These are phyloP conservation scores for Vulpes ferrilata DNA, from an alignment of 2,113 vertebrate genomes.

Conservation along the genomic window DNA sequence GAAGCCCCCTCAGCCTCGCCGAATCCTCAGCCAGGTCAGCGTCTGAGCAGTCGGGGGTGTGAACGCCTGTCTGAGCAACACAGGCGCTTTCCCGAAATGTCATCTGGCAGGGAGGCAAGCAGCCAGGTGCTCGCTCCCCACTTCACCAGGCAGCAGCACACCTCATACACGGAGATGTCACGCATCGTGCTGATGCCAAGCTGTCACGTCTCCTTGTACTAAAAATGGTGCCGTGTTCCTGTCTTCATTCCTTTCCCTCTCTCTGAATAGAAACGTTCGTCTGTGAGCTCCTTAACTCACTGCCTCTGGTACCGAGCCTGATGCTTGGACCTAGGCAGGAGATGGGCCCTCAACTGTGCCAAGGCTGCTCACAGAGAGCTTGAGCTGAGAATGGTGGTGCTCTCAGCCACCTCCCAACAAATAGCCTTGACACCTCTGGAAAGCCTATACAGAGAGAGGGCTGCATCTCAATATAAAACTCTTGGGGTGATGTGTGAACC, in stretches of 20 bases:
- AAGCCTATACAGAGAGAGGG: not conserved
- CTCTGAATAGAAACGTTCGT: conserved; percentile 32
- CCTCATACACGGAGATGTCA: conserved; percentile 71
- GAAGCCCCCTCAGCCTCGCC: rapidly evolving
- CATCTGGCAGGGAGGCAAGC: conserved; percentile 61
- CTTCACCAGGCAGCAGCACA: conserved; percentile 59
- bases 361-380: rapidly evolving
- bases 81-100: conserved; percentile 28
- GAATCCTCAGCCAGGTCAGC: rapidly evolving
- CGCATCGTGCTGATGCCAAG: not conserved
- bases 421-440: not conserved
- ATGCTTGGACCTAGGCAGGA: rapidly evolving
- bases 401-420: not conserved
- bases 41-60: not conserved
- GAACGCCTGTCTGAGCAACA: conserved; percentile 53
- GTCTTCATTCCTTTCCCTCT: not conserved
- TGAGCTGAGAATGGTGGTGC: too few relatives aligned
- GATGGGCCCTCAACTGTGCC: rapidly evolving
- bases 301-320: not conserved
- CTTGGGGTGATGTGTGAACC: not conserved
- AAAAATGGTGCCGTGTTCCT: conserved; percentile 29
- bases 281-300: not conserved
- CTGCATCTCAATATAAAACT: not conserved
- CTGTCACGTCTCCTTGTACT: conserved; percentile 52
- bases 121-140: conserved; percentile 58